These are phyloP conservation scores for Dysdera silvatica DNA, from an alignment of 1,140 invertebrate genomes.

Conservation along the genomic window DNA sequence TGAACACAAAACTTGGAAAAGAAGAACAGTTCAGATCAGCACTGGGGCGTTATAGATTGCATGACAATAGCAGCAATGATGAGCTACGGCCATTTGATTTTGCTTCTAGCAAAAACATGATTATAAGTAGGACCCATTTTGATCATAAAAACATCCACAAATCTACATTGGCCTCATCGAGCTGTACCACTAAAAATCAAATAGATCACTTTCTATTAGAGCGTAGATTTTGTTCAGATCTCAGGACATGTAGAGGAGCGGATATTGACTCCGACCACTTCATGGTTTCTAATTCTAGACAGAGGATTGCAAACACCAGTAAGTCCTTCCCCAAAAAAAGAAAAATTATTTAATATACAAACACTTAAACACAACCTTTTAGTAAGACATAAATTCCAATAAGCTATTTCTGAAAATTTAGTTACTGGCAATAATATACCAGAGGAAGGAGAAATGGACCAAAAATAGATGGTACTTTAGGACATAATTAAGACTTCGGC, in stretches of 20 bases:
- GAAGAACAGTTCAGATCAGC: not conserved
- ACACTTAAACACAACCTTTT: too few species aligned
- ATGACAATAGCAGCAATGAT: not conserved
- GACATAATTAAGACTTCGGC: too few species aligned
- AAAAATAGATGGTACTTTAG: too few species aligned
- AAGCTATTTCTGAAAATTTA: too few species aligned
- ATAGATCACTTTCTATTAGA: not conserved
- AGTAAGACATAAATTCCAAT: too few species aligned
- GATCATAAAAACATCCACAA: constrained; percentile 1
- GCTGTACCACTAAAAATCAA: not conserved
- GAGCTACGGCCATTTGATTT: not conserved
- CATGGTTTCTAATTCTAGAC: not conserved
- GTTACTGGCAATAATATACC: too few species aligned
- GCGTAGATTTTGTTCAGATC: not conserved
- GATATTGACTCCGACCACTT: not conserved
- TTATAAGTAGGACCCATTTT: not conserved
- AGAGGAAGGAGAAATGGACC: too few species aligned
- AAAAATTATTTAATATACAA: too few species aligned
- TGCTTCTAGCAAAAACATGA: not conserved
- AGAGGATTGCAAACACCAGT: not conserved
- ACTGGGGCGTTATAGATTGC: not conserved
- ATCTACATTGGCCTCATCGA: not conserved
- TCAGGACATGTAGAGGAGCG: not conserved
- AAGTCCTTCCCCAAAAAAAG: too few species aligned
- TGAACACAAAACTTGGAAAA: not conserved